Evolutionary conservation across 2,888 invertebrate species (phyloP).

Genomic region (Halictus quadricinctus): DNA sequence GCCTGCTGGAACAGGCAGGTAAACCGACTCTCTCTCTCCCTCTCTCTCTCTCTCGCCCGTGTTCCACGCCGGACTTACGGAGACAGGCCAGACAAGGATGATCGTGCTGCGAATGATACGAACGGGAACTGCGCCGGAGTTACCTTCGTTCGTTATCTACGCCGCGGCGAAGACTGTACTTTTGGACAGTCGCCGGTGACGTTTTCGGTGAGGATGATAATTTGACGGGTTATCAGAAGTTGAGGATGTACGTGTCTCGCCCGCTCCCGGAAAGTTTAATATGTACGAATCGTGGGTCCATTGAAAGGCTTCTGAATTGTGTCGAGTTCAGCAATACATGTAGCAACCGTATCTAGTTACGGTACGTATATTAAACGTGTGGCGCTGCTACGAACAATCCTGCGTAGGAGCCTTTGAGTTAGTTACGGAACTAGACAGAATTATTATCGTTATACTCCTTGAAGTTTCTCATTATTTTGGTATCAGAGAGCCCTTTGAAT

Average conservation of each 20-base stretch:
- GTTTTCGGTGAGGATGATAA: conserved; percentile 20
- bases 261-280: neutral
- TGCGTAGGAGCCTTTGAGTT: neutral
- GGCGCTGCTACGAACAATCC: neutral
- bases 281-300: conserved; percentile 9
- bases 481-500: neutral
- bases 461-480: neutral
- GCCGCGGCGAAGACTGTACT: conserved; percentile 21
- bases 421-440: neutral
- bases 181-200: conserved; percentile 20
- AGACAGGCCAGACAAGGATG: neutral
- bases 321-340: neutral
- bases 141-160: conserved; percentile 22
- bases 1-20: neutral
- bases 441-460: neutral
- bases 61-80: neutral
- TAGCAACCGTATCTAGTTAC: neutral
- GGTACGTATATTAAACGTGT: neutral
- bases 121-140: neutral
- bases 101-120: neutral
- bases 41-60: too few relatives aligned
- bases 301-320: conserved; percentile 1
- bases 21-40: neutral
- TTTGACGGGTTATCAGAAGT: conserved; percentile 5
- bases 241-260: neutral